A percentile compares a stretch with the other conserved stretches of the same genome.
Evolutionary conservation across 2,888 invertebrate species (phyloP).

Genomic region (Patella depressa): DNA sequence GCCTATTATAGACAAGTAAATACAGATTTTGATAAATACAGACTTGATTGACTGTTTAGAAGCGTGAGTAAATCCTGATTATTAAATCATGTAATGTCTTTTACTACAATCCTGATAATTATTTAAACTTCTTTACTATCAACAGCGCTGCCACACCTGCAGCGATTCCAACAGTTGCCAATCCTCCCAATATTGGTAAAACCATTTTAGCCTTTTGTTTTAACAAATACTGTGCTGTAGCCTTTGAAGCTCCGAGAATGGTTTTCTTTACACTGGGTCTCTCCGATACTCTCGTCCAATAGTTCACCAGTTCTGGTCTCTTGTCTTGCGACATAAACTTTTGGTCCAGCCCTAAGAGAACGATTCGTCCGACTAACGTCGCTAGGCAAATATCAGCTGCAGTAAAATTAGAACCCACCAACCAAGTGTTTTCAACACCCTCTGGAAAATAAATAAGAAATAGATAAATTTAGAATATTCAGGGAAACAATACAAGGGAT

Average conservation of each 20-base stretch:
- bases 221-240: constrained; percentile 17
- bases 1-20: too few relatives aligned
- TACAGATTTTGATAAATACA: too few relatives aligned
- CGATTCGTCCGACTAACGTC: constrained; percentile 44
- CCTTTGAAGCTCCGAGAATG: constrained; percentile 1
- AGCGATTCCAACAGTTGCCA: constrained; percentile 28
- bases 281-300: constrained; percentile 34
- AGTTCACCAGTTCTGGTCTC: constrained; percentile 46
- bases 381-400: constrained; percentile 53
- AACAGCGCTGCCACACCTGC: constrained; percentile 28
- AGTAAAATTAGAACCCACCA: constrained; percentile 51
- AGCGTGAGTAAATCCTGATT: too few relatives aligned
- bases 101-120: too few relatives aligned
- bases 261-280: constrained; percentile 27
- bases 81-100: too few relatives aligned
- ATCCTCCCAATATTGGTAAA: constrained; percentile 27
- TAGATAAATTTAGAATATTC: too few relatives aligned
- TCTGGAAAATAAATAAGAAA: constrained; percentile 28
- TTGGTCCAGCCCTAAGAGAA: constrained; percentile 43
- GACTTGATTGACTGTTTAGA: too few relatives aligned
- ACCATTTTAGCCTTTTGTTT: constrained; percentile 20
- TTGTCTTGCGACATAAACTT: constrained; percentile 43
- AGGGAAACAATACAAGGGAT: too few relatives aligned
- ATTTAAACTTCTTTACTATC: constrained; percentile 18
- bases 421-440: constrained; percentile 43